Evolutionary conservation across 2,888 invertebrate genomes (phyloP).

Genomic region (Lypha dubia): DNA sequence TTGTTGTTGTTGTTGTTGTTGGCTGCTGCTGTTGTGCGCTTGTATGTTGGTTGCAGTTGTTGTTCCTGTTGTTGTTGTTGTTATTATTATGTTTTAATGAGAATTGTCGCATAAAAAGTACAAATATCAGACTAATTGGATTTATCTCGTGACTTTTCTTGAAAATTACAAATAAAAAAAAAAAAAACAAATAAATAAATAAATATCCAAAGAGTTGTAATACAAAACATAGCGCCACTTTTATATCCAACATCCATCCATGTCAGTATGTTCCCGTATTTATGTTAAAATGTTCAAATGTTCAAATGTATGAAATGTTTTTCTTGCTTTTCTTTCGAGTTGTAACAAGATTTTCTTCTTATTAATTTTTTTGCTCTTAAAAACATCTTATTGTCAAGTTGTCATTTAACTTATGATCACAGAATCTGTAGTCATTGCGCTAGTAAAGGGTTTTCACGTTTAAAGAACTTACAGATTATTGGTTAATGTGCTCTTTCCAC

Average conservation of each 20-base stretch:
- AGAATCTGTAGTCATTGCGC: not conserved
- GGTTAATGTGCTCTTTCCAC: no score
- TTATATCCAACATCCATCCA: constrained; percentile 50
- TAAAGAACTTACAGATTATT: not conserved
- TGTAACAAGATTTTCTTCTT: constrained; percentile 42
- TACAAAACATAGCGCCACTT: constrained; percentile 68
- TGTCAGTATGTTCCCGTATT: constrained; percentile 43
- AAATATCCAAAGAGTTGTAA: constrained; percentile 18
- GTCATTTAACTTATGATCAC: constrained; percentile 66
- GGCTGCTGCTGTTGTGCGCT: constrained; percentile 37
- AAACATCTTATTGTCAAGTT: constrained; percentile 63
- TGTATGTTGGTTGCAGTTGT: constrained; percentile 56
- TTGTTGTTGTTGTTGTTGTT: constrained; percentile 37
- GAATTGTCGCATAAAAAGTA: constrained; percentile 82
- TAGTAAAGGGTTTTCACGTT: constrained; percentile 5
- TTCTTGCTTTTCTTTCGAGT: constrained; percentile 10
- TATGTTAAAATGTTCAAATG: constrained; percentile 37
- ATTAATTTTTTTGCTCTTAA: constrained; percentile 27
- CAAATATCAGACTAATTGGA: constrained; percentile 83
- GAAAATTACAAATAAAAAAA: constrained; percentile 62
- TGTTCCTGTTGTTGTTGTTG: constrained; percentile 49
- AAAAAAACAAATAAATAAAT: no score
- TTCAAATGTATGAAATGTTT: constrained; percentile 46
- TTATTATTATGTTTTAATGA: constrained; percentile 77
- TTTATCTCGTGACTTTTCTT: constrained; percentile 80